Evolutionary conservation across 2,888 invertebrate species (phyloP).

Genomic region (Andrena fulva): DNA sequence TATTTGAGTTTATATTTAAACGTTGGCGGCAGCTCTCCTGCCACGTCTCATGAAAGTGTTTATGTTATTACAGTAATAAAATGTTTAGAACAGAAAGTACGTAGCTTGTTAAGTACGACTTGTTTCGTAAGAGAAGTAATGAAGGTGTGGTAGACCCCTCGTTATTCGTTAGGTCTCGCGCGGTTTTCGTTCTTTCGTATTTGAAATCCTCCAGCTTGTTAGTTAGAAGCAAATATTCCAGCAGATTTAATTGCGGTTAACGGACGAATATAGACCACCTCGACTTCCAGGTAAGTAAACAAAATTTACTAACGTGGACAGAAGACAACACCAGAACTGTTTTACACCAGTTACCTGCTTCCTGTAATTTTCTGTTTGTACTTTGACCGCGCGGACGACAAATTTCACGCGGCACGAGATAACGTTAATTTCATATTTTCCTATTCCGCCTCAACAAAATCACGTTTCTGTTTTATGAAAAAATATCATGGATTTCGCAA

Average conservation of each 20-base stretch:
- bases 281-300: slow-evolving; percentile 81
- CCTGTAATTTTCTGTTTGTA: slow-evolving; percentile 59
- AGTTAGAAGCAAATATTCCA: slow-evolving; percentile 79
- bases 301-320: slow-evolving; percentile 71
- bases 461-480: background rate
- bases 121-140: slow-evolving; percentile 5
- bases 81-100: background rate
- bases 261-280: slow-evolving; percentile 67
- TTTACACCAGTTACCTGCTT: slow-evolving; percentile 54
- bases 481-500: background rate
- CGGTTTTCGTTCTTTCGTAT: slow-evolving; percentile 47
- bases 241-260: slow-evolving; percentile 81
- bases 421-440: background rate
- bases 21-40: background rate
- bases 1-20: background rate
- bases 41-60: background rate
- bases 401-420: background rate
- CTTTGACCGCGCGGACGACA: slow-evolving; percentile 41
- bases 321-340: slow-evolving; percentile 58
- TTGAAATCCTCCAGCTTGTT: slow-evolving; percentile 75
- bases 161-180: slow-evolving; percentile 28
- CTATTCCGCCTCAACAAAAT: background rate
- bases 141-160: background rate
- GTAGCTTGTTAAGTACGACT: background rate
- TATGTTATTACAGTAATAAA: background rate